Evolutionary conservation across 2,113 vertebrate genomes (phyloP).

Genomic region (Origma solitaria): DNA sequence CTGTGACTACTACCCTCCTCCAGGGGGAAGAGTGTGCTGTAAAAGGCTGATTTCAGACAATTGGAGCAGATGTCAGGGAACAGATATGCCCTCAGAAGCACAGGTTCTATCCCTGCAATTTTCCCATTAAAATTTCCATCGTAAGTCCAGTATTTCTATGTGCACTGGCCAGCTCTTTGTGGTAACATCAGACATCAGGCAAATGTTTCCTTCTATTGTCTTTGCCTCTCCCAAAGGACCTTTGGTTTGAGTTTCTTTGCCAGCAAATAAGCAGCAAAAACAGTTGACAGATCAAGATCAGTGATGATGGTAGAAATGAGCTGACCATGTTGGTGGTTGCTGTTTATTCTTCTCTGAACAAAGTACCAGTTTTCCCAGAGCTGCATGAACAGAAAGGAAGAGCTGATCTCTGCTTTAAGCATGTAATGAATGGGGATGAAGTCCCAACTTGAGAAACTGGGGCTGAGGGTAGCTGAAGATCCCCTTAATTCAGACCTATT

Average conservation of each 20-base stretch:
- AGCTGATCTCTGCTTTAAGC: background rate
- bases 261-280: slow-evolving; percentile 3
- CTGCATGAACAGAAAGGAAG: background rate
- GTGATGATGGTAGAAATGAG: background rate
- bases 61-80: background rate
- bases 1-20: background rate
- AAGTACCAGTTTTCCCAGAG: background rate
- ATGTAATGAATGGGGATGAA: background rate
- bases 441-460: background rate
- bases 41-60: background rate
- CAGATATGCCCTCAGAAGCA: background rate
- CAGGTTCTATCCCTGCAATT: background rate
- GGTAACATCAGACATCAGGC: slow-evolving; percentile 18
- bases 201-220: slow-evolving; percentile 40
- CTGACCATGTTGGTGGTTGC: background rate
- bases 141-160: background rate
- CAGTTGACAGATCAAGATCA: background rate
- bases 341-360: background rate
- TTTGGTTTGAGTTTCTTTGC: background rate
- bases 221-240: background rate
- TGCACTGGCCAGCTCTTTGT: background rate
- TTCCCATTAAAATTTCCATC: background rate
- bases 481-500: background rate
- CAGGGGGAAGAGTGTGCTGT: background rate
- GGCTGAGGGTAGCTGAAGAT: background rate